These are phyloP conservation scores for Eonycteris spelaea DNA, from an alignment of 2,113 vertebrate species.

Conservation along the genomic window DNA sequence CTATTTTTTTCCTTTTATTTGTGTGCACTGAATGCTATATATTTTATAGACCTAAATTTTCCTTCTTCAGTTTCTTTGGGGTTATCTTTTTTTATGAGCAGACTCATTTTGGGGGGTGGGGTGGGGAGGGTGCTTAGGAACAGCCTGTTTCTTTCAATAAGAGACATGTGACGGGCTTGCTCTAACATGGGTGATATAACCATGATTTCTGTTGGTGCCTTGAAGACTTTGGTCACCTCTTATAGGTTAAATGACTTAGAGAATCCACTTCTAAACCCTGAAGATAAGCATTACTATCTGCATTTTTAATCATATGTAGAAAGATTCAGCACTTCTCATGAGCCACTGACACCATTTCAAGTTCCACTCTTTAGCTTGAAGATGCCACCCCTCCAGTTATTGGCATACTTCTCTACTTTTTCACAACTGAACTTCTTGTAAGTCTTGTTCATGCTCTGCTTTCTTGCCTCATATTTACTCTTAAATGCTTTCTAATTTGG, in stretches of 20 bases:
- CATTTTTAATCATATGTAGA: not conserved
- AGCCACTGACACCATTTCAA: not conserved
- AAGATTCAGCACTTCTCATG: not conserved
- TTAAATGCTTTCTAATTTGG: constrained; percentile 35
- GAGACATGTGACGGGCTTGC: fast-evolving
- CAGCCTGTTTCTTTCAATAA: not conserved
- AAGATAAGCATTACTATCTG: not conserved
- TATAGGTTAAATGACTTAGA: not conserved
- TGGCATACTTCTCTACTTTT: not conserved
- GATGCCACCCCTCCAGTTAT: not conserved
- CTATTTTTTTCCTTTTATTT: not conserved
- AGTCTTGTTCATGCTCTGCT: not conserved
- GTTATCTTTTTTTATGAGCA: not conserved
- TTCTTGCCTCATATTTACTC: not conserved
- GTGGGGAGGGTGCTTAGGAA: not conserved
- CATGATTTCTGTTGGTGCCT: not conserved
- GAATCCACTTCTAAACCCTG: not conserved
- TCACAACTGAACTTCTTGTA: not conserved
- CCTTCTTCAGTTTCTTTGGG: not conserved
- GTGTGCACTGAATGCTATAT: not conserved
- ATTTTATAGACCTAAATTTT: not conserved
- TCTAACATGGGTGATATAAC: not conserved
- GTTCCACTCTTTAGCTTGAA: not conserved
- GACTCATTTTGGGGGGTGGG: not conserved
- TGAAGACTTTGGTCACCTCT: not conserved